These are phyloP conservation scores for Pangasianodon gigas DNA, from an alignment of 2,113 vertebrate species.

Conservation along the genomic window DNA sequence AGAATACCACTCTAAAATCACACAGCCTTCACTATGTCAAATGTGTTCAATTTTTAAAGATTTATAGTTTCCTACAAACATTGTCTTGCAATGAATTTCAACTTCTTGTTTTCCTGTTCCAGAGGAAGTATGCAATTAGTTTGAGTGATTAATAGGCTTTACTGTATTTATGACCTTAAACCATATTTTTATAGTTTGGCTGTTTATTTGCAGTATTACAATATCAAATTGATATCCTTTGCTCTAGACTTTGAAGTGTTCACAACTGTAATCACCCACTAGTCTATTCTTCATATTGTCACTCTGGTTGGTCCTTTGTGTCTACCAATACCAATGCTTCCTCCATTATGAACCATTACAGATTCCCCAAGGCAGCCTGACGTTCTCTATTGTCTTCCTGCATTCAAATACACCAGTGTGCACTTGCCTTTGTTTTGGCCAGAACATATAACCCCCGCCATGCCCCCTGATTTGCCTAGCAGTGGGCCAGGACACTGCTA, in stretches of 20 bases:
- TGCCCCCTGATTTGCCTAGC: conserved; percentile 9
- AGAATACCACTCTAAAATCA: not conserved
- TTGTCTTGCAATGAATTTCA: not conserved
- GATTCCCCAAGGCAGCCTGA: conserved; percentile 20
- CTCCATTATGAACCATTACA: conserved; percentile 34
- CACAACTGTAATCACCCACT: not conserved
- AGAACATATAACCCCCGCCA: conserved; percentile 29
- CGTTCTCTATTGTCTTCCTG: conserved; percentile 42
- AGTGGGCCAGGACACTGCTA: conserved; percentile 26
- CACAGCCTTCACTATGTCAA: not conserved
- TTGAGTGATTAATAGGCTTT: not conserved
- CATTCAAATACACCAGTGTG: conserved; percentile 51
- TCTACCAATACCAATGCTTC: conserved; percentile 18
- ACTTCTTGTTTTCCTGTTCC: not conserved
- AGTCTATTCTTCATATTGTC: conserved; percentile 5
- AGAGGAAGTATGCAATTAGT: not conserved
- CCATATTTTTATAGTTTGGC: not conserved
- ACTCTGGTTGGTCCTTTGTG: conserved; percentile 37
- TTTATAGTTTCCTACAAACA: not conserved
- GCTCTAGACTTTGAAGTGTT: not conserved
- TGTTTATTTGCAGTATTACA: not conserved
- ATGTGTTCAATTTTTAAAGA: not conserved
- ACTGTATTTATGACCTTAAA: not conserved
- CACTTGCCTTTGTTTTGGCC: conserved; percentile 45
- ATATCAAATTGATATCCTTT: not conserved